These are phyloP conservation scores for Ganaspis brasiliensis DNA, from an alignment of 2,888 invertebrate species.

Conservation along the genomic window DNA sequence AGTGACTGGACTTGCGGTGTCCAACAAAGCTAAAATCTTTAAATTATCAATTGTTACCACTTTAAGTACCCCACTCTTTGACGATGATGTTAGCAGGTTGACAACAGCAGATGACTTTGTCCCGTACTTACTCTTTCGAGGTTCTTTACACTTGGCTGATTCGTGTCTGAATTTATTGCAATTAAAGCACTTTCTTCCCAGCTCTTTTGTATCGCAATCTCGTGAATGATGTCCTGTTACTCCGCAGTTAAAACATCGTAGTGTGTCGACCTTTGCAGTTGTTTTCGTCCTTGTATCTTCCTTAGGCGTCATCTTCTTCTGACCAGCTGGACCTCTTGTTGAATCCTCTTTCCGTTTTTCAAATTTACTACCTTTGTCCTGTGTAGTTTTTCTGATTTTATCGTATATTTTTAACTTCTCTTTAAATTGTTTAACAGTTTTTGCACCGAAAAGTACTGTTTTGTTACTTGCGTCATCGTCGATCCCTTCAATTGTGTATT, in stretches of 20 bases:
- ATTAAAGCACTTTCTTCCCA: slow-evolving; percentile 32
- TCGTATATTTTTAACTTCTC: slow-evolving; percentile 36
- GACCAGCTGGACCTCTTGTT: background rate
- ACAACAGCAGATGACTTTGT: background rate
- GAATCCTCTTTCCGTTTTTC: background rate
- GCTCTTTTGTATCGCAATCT: slow-evolving; percentile 11
- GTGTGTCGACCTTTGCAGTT: background rate
- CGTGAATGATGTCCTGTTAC: background rate
- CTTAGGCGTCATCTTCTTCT: background rate
- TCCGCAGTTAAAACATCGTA: slow-evolving; percentile 43
- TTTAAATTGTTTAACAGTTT: slow-evolving; percentile 25
- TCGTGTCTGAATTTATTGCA: slow-evolving; percentile 35
- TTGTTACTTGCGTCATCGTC: slow-evolving; percentile 17
- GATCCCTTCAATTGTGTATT: slow-evolving; percentile 26
- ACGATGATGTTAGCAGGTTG: background rate
- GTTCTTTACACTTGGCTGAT: slow-evolving; percentile 1
- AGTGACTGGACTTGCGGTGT: slow-evolving; percentile 44
- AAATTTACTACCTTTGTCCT: background rate
- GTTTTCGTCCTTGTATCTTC: background rate
- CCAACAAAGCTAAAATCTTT: slow-evolving; percentile 33
- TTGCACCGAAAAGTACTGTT: slow-evolving; percentile 28
- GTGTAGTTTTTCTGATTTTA: slow-evolving; percentile 10
- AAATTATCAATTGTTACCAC: slow-evolving; percentile 26
- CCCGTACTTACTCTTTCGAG: background rate
- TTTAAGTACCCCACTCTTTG: slow-evolving; percentile 16